Conservation (phyloP, 2,113 vertebrate species). For the Ramphastos sulfuratus region DNA sequence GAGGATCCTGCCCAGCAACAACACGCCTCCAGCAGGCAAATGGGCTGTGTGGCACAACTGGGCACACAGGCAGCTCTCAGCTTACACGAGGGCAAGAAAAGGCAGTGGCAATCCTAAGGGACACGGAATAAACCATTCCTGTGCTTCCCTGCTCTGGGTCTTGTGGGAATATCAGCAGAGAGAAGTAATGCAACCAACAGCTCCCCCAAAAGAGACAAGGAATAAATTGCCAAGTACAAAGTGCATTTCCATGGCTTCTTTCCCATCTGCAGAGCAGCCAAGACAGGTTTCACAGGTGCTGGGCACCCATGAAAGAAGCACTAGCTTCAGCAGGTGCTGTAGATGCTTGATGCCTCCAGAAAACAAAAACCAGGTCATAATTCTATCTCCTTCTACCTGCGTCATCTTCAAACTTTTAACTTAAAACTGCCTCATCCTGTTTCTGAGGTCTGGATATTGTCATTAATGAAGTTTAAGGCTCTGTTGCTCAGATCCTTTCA, state of each 20-base stretch:
- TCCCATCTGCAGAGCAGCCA: background rate
- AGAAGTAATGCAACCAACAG: background rate
- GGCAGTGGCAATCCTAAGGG: background rate
- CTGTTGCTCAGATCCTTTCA: background rate
- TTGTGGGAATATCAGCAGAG: background rate
- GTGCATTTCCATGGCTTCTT: background rate
- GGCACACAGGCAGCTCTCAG: accelerated
- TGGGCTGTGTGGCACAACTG: background rate
- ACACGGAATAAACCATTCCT: background rate
- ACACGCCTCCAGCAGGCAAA: background rate
- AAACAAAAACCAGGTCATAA: background rate
- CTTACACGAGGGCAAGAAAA: background rate
- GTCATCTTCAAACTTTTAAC: conserved; percentile 9
- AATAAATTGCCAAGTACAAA: background rate
- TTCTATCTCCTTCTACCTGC: background rate
- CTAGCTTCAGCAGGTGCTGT: background rate
- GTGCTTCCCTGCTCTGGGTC: background rate
- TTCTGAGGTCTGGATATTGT: background rate
- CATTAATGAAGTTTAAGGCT: background rate
- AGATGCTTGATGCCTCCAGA: background rate
- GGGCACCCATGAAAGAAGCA: background rate
- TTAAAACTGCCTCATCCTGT: background rate
- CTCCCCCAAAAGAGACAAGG: background rate
- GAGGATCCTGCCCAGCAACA: background rate
- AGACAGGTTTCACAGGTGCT: conserved; percentile 2